phyloP scores from a whole-genome alignment of 2,888 invertebrate genomes.

The Herminia tarsipennalis region DNA sequence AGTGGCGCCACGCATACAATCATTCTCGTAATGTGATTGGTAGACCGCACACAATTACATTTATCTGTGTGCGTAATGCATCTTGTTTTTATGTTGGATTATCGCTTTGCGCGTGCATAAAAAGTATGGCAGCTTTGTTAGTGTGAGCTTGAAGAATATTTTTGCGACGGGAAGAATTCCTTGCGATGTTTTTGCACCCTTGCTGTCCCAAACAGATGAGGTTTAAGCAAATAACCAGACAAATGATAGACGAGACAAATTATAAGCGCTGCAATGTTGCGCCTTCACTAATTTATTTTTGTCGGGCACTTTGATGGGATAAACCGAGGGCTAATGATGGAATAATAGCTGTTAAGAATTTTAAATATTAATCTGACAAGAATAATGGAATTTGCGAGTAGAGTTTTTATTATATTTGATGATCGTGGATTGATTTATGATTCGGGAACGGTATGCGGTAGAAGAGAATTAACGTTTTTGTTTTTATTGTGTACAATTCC shows the following conservation, averaged over 20 bases:
- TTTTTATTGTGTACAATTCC: background rate
- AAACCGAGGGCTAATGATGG: conserved; percentile 17
- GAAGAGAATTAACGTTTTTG: background rate
- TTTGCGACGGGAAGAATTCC: conserved; percentile 35
- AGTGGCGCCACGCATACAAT: conserved; percentile 27
- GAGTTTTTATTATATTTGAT: conserved; percentile 7
- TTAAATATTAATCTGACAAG: conserved; percentile 19
- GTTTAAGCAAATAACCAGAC: conserved; percentile 68
- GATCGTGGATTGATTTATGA: conserved; percentile 4
- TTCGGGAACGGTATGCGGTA: background rate
- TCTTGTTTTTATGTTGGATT: background rate
- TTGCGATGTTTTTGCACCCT: conserved; percentile 57
- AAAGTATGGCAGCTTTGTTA: conserved; percentile 7
- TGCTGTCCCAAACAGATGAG: conserved; percentile 65
- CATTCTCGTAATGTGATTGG: conserved; percentile 11
- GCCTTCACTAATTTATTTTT: conserved; percentile 50
- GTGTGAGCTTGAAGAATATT: conserved; percentile 20
- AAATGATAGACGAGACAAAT: conserved; percentile 73
- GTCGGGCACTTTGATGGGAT: conserved; percentile 30
- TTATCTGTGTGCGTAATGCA: background rate
- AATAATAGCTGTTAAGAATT: conserved; percentile 20
- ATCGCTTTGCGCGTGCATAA: conserved; percentile 13
- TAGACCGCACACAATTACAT: conserved; percentile 1
- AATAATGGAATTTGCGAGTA: conserved; percentile 5
- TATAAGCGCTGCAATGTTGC: conserved; percentile 58